Base-by-base conservation (phyloP, 2,888 invertebrate genomes). In the Cyrtodaria siliqua region DNA sequence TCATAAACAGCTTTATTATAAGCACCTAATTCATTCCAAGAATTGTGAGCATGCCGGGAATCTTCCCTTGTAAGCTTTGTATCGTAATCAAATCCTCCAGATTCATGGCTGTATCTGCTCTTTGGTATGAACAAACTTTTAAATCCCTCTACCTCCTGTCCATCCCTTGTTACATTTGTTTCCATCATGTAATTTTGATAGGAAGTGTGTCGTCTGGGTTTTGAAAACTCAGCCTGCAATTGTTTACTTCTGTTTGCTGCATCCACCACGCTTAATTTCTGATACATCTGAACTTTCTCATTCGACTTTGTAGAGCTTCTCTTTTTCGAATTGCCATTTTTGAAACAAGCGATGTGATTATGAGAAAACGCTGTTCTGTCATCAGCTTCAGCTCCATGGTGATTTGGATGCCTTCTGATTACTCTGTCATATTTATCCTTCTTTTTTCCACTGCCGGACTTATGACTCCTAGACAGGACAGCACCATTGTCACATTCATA, bases 111-210 rank as follows among this genome's bases (percentile, higher is more conserved):
- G 4, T 33, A 12, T 33, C 33, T 33, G 33, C 12, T 52, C 3
- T 4, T 2, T 52, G 52, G 3, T 4, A 16, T 24, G 3, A 8
- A 6, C 6, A 23, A 23, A 20, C 6, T 9, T 52, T 52, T 24
- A 14, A 23, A 3, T 4, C 14, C 26, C 6, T 4, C 52, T 20
- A 14, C 16, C 14, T 23, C 23, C 20, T 52, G 20, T 20, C 23
- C 16, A 18, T 62, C 61, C 47, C 62, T 56, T 29, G 52, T 60
- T 49, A 53, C 63, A 57, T 59, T 53, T 12, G 60, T 69, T 49
- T 81, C 74, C 40, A 72, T 63, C 78, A 72, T 75, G 53, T 64
- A 75, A 20, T 81, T 78, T 56, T 68, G 74, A 55, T 77, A 68
- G 16, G 62, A 72, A 24, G 67, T 63, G 61, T 63, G 71, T 55